Percentiles rank a stretch among this genome's conserved stretches.
phyloP scores from a whole-genome alignment of 2,888 invertebrate species.

The Watsonalla binaria region DNA sequence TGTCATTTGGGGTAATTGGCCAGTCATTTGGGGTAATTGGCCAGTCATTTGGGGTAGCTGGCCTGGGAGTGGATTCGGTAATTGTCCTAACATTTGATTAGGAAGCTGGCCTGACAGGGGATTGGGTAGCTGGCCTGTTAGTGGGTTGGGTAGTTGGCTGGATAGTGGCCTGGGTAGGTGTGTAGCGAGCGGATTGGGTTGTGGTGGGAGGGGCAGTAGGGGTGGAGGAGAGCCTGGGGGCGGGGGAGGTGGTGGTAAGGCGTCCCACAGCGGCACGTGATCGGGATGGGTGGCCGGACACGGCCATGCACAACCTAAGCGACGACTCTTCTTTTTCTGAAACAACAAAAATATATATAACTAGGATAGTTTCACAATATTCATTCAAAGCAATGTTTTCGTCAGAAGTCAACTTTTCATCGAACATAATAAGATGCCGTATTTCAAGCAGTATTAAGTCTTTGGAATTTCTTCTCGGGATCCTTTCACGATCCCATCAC shows the following conservation, averaged over 20 bases:
- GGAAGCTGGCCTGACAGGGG: background rate
- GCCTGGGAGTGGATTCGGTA: no score
- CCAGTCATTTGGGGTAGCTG: no score
- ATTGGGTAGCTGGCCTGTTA: background rate
- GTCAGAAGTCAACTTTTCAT: no score
- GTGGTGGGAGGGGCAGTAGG: conserved; percentile 12
- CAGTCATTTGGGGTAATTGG: no score
- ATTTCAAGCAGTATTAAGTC: no score
- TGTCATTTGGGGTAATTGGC: no score
- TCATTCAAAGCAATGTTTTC: no score
- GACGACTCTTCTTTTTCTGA: conserved; percentile 42
- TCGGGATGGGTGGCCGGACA: conserved; percentile 63
- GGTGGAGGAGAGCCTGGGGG: conserved; percentile 64
- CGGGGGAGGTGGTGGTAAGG: conserved; percentile 70
- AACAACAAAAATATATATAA: background rate
- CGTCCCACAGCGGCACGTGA: conserved; percentile 74
- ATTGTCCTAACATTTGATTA: background rate
- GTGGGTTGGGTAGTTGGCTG: background rate
- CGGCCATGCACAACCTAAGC: conserved; percentile 67
- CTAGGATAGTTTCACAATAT: no score
- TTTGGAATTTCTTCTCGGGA: no score
- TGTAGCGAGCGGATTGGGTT: conserved; percentile 14
- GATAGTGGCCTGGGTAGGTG: conserved; percentile 7
- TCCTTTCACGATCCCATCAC: no score
- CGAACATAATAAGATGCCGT: no score